Evolutionary conservation across 2,888 invertebrate genomes (phyloP).

Genomic region (Xestia rhomboidea): DNA sequence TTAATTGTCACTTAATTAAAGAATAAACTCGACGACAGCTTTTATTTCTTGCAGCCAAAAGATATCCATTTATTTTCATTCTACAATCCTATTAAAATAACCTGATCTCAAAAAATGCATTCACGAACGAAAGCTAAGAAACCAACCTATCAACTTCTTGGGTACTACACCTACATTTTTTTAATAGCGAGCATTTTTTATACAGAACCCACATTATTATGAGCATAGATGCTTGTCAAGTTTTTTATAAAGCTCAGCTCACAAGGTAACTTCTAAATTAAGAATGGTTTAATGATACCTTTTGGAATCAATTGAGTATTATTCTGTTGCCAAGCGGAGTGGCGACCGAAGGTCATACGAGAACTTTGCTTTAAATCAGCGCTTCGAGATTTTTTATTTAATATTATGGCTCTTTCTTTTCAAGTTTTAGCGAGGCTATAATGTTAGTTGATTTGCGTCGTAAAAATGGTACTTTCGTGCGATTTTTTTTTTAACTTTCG

Average conservation of each 20-base stretch:
- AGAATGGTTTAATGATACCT: conserved; percentile 79
- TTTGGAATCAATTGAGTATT: conserved; percentile 77
- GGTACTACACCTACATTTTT: conserved; percentile 50
- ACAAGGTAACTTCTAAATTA: conserved; percentile 79
- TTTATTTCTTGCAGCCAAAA: conserved; percentile 24
- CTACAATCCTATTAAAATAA: conserved; percentile 46
- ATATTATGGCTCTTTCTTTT: conserved; percentile 63
- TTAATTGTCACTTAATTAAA: conserved; percentile 19
- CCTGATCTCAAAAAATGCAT: conserved; percentile 56
- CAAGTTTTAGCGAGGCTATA: conserved; percentile 41
- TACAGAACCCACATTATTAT: conserved; percentile 71
- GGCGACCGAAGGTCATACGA: conserved; percentile 69
- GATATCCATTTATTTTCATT: conserved; percentile 38
- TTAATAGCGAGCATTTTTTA: conserved; percentile 54
- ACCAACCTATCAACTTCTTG: conserved; percentile 56
- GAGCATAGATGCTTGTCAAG: conserved; percentile 71
- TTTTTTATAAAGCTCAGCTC: conserved; percentile 71
- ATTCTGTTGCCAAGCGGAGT: conserved; percentile 72
- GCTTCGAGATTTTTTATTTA: conserved; percentile 56
- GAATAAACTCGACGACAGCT: conserved; percentile 28
- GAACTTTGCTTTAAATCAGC: conserved; percentile 60
- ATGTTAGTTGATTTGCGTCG: conserved; percentile 50
- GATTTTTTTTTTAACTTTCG: conserved; percentile 42
- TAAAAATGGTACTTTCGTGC: conserved; percentile 20
- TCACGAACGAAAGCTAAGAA: conserved; percentile 49